These are phyloP conservation scores for Octodonta nipae DNA, from an alignment of 2,888 invertebrate genomes.

Conservation along the genomic window DNA sequence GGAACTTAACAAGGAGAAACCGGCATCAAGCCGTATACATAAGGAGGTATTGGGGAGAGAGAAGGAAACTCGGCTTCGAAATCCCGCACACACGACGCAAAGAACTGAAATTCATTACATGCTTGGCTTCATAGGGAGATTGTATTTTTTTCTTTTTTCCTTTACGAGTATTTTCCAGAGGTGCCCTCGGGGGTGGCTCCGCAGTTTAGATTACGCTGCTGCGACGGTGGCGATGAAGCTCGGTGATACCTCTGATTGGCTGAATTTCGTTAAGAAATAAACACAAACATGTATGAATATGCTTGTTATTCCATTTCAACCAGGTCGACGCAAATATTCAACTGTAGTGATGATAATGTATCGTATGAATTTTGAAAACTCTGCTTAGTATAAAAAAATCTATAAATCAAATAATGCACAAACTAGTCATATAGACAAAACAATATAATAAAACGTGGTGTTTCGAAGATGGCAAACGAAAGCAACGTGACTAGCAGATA, in stretches of 20 bases:
- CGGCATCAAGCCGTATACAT: conserved; percentile 2
- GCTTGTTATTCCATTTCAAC: too few species aligned
- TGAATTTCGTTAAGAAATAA: too few species aligned
- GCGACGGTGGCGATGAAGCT: conserved; percentile 1
- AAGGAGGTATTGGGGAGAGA: conserved; percentile 1
- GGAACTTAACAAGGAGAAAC: conserved; percentile 17
- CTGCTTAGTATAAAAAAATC: too few species aligned
- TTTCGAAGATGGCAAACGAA: too few species aligned
- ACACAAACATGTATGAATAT: too few species aligned
- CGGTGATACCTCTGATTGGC: conserved; percentile 1
- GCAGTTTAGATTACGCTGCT: conserved; percentile 1
- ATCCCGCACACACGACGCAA: conserved; percentile 24
- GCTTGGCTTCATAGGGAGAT: conserved; percentile 35
- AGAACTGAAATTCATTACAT: conserved; percentile 35
- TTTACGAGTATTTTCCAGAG: conserved; percentile 1
- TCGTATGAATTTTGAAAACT: too few species aligned
- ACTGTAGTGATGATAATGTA: too few species aligned
- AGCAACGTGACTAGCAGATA: too few species aligned
- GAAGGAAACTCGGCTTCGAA: conserved; percentile 10
- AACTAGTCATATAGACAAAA: too few species aligned
- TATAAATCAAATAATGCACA: too few species aligned
- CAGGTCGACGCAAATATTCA: too few species aligned
- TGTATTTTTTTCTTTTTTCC: conserved; percentile 17
- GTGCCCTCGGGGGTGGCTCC: not conserved
- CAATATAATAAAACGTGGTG: too few species aligned